Evolutionary conservation across 1,140 invertebrate species (phyloP).

Genomic region (Anadara kagoshimensis): DNA sequence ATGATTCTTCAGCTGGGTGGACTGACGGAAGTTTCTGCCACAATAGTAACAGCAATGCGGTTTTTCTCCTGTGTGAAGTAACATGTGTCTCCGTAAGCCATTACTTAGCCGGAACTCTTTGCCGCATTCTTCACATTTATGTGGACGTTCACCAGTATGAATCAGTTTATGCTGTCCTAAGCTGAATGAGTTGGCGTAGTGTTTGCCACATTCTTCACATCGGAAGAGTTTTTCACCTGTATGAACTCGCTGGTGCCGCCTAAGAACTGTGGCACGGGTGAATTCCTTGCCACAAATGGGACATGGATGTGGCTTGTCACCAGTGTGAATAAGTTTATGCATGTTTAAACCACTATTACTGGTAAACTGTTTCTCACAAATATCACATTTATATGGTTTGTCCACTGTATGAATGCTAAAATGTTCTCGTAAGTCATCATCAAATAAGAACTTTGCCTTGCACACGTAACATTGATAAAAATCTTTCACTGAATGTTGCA

Average conservation of each 20-base stretch:
- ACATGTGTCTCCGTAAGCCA: conserved; percentile 80
- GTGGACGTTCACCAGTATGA: conserved; percentile 90
- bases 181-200: conserved; percentile 5
- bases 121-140: conserved; percentile 90
- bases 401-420: neutral
- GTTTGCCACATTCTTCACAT: conserved; percentile 51
- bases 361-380: conserved; percentile 15
- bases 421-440: neutral
- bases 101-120: conserved; percentile 81
- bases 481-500: too few relatives aligned
- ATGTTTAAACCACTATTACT: neutral
- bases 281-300: conserved; percentile 87
- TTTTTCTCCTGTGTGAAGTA: conserved; percentile 80
- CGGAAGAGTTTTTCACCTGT: conserved; percentile 85
- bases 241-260: conserved; percentile 85
- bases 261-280: conserved; percentile 89
- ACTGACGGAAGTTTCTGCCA: conserved; percentile 6
- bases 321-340: conserved; percentile 68
- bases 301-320: conserved; percentile 85
- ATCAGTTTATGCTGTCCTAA: conserved; percentile 65
- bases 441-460: too few relatives aligned
- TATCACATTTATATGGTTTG: conserved; percentile 5
- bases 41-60: conserved; percentile 76
- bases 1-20: neutral
- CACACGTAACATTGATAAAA: too few relatives aligned